Percentiles rank a stretch among this genome's conserved stretches.
Evolutionary conservation across 2,113 vertebrate species (phyloP).

Genomic region (Philantomba maxwellii): DNA sequence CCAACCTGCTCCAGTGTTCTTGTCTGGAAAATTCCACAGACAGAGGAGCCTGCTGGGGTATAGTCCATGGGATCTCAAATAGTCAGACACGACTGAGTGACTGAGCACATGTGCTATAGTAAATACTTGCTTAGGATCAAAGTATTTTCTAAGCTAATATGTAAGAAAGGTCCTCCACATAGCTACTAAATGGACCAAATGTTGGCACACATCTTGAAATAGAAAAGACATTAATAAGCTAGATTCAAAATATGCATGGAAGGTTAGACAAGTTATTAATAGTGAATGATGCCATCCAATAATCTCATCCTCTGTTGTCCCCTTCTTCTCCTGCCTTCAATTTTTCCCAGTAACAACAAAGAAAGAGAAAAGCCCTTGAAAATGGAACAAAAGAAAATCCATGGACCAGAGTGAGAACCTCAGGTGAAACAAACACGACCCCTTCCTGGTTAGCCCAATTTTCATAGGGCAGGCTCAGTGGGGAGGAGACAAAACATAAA

Average conservation of each 20-base stretch:
- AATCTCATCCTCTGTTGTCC: neutral
- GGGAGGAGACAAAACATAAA: neutral
- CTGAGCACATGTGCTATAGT: neutral
- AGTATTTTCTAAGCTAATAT: neutral
- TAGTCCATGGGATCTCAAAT: neutral
- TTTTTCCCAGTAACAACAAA: neutral
- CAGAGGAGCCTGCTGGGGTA: neutral
- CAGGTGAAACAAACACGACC: neutral
- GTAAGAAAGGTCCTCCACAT: neutral
- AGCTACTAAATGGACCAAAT: neutral
- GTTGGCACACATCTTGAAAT: neutral
- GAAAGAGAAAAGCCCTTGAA: neutral
- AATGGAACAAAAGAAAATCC: neutral
- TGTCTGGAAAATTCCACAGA: neutral
- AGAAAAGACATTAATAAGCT: neutral
- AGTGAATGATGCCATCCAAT: neutral
- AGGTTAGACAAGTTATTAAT: neutral
- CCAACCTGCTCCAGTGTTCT: neutral
- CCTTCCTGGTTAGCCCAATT: neutral
- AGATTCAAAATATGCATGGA: neutral
- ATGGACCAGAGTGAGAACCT: neutral
- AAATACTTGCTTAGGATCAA: neutral
- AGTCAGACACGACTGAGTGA: neutral
- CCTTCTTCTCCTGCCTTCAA: neutral
- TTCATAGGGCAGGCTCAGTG: neutral